These are phyloP conservation scores for Hartigia nigra DNA, from an alignment of 2,888 invertebrate genomes.

Conservation along the genomic window DNA sequence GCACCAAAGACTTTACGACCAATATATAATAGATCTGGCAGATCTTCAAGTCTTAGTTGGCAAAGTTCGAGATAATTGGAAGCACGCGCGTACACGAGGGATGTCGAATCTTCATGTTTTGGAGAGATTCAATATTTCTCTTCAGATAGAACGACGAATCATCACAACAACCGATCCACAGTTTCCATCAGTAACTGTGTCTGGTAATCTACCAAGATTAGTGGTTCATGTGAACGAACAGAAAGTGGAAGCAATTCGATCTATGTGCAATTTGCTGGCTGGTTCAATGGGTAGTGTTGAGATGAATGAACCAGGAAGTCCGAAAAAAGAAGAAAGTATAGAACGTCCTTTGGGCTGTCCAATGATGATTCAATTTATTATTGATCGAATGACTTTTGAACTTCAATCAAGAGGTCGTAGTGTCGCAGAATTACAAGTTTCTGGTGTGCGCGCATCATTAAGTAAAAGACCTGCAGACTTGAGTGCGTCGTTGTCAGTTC, in stretches of 20 bases:
- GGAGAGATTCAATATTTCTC: constrained; percentile 73
- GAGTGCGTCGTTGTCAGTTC: constrained; percentile 86
- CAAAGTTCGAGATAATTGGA: constrained; percentile 89
- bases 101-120: constrained; percentile 88
- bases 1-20: constrained; percentile 80
- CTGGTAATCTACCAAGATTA: constrained; percentile 87
- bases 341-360: constrained; percentile 64
- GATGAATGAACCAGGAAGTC: constrained; percentile 52
- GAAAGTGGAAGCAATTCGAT: constrained; percentile 79
- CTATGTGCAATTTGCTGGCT: constrained; percentile 68
- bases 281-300: constrained; percentile 43
- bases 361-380: constrained; percentile 85
- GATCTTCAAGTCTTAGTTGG: constrained; percentile 82
- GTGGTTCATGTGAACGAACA: constrained; percentile 92
- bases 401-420: constrained; percentile 88
- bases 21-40: constrained; percentile 70
- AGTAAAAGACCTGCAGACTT: constrained; percentile 81
- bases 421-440: constrained; percentile 92
- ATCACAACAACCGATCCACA: constrained; percentile 87
- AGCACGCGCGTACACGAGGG: constrained; percentile 85
- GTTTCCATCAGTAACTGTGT: constrained; percentile 85
- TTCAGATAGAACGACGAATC: constrained; percentile 82
- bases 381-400: constrained; percentile 84
- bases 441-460: constrained; percentile 83
- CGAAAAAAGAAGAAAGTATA: constrained; percentile 53